Evolutionary conservation across 1,140 invertebrate genomes (phyloP), one percentile per base, ranked within the genome.

Genomic region (Dinoponera quadriceps): DNA sequence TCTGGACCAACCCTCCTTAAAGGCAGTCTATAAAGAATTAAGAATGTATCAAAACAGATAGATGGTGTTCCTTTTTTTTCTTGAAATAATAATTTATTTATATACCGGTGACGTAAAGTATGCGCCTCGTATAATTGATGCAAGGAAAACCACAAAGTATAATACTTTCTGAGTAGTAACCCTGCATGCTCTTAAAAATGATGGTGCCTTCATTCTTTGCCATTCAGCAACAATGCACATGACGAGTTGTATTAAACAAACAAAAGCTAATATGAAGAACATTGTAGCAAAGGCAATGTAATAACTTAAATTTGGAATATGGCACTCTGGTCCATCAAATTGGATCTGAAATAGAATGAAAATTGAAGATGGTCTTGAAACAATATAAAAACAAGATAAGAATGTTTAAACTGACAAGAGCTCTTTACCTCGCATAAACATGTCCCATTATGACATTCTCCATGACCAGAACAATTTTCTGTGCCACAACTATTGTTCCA

Each of bases 131-230:
- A 99, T 96, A 0, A 97, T 94, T 29, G 98, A 96, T 0, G 98
- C 98, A 25, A 98, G 94, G 93, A 98, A 98, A 22, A 98, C 97
- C 78, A 99, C 96, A 84, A 98, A 96, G 92, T 99, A 99, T 9
- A 99, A 95, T 85, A 98, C 95, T 95, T 99, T 99, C 91, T 98
- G 98, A 3, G 97, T 98, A 69, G 98, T 99, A 54, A 99, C 95
- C 88, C 97, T 96, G 91, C 97, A 98, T 11, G 98, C 98, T 82
- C 96, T 95, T 0, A 97, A 91, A 73, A 98, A 94, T 1, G 97
- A 97, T 13, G 97, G 97, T 59, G 97, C 96, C 94, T 98, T 98
- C 94, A 98, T 96, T 86, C 96, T 95, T 84, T 96, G 95, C 95
- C 97, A 98, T 94, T 98, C 98, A 18, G 96, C 96, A 38, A 96